Percentiles rank a stretch among this genome's conserved stretches.
Evolutionary conservation across 2,797 vertebrate genomes (phyloP).

Genomic region (Xenentodon cancila): DNA sequence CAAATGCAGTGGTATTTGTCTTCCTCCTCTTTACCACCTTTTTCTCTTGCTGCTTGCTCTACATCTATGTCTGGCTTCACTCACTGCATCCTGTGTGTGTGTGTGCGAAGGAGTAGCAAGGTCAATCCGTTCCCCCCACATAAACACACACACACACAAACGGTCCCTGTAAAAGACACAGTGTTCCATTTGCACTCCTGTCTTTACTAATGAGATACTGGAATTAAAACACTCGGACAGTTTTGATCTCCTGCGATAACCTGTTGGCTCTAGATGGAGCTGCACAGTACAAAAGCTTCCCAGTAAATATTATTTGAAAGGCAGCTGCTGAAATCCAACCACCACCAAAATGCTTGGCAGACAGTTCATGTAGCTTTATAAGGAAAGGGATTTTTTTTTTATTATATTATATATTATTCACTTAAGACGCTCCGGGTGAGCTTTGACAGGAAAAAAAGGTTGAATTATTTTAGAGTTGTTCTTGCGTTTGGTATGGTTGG

Average conservation of each 20-base stretch:
- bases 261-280: constrained; percentile 46
- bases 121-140: constrained; percentile 41
- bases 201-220: constrained; percentile 64
- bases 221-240: constrained; percentile 61
- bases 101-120: constrained; percentile 54
- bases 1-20: constrained; percentile 24
- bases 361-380: constrained; percentile 54
- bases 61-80: constrained; percentile 66
- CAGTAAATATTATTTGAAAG: constrained; percentile 63
- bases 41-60: constrained; percentile 41
- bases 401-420: too few species aligned
- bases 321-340: constrained; percentile 65
- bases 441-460: not conserved
- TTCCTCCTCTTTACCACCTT: constrained; percentile 44
- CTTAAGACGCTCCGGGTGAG: constrained; percentile 8
- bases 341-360: constrained; percentile 45
- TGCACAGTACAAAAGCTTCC: constrained; percentile 56
- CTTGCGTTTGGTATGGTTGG: not conserved
- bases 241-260: constrained; percentile 51
- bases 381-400: constrained; percentile 44
- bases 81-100: constrained; percentile 50
- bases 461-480: not conserved
- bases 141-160: constrained; percentile 16
- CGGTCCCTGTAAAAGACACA: constrained; percentile 64
- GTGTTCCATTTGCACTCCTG: constrained; percentile 43